Percentiles rank a stretch among this genome's conserved stretches.
phyloP scores from a whole-genome alignment of 2,797 vertebrate genomes.

The Pteropus rufus region DNA sequence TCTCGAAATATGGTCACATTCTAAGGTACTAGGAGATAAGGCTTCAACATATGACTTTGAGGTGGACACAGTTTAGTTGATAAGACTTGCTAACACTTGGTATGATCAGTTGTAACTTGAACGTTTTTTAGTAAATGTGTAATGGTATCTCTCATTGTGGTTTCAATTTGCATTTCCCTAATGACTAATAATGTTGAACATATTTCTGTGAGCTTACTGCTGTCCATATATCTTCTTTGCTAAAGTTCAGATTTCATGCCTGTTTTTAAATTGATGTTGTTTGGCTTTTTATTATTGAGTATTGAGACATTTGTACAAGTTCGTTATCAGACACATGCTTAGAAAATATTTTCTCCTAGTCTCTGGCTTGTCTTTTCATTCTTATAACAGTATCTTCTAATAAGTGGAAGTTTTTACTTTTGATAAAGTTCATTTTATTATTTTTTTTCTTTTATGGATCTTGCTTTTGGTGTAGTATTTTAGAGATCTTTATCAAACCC shows the following conservation, averaged over 20 bases:
- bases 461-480: not conserved
- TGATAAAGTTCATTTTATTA: not conserved
- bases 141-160: not conserved
- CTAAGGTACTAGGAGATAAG: not conserved
- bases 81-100: not conserved
- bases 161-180: not conserved
- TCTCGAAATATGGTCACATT: not conserved
- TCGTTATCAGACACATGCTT: not conserved
- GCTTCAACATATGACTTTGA: not conserved
- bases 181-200: not conserved
- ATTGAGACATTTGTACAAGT: not conserved
- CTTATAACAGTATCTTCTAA: not conserved
- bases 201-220: not conserved
- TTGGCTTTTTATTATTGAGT: not conserved
- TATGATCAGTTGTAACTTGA: not conserved
- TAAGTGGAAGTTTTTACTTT: not conserved
- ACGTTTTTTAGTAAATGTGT: not conserved
- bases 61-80: not conserved
- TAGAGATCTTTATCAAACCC: not conserved
- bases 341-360: not conserved
- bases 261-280: not conserved
- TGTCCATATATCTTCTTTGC: not conserved
- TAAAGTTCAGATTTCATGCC: not conserved
- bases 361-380: not conserved
- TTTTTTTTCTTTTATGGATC: not conserved